These are phyloP conservation scores for Laothoe populi DNA, from an alignment of 2,888 invertebrate genomes.

Conservation along the genomic window DNA sequence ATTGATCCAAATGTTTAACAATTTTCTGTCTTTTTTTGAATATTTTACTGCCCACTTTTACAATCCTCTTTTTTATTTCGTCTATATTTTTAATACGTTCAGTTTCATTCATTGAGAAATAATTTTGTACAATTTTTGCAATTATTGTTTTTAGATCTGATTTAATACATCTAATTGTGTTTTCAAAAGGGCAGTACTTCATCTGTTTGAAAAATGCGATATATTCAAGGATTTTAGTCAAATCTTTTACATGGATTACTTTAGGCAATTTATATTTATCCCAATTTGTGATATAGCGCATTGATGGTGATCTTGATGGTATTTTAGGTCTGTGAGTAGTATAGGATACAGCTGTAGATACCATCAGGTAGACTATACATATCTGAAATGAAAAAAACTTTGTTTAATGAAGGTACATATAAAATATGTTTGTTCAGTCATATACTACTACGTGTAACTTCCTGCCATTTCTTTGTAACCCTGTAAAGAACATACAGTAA, in stretches of 20 bases:
- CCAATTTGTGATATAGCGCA: conserved; percentile 45
- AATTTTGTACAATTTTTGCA: conserved; percentile 24
- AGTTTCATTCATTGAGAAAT: neutral
- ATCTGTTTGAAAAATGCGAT: conserved; percentile 36
- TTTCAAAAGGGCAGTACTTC: conserved; percentile 46
- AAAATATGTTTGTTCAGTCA: too few species aligned
- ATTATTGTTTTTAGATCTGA: neutral
- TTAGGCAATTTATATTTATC: conserved; percentile 39
- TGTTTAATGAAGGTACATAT: too few species aligned
- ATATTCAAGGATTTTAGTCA: conserved; percentile 39
- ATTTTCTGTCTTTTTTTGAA: neutral
- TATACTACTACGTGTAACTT: too few species aligned
- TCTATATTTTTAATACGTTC: neutral
- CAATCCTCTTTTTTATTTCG: too few species aligned
- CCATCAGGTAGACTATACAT: neutral
- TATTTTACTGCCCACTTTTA: neutral
- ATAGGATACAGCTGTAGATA: neutral
- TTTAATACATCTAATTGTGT: conserved; percentile 25
- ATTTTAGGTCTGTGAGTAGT: neutral
- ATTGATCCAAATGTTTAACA: neutral
- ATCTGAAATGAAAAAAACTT: neutral
- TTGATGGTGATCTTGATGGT: neutral
- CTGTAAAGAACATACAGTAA: too few species aligned
- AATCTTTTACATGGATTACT: conserved; percentile 31
- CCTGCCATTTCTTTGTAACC: too few species aligned